phyloP scores from a whole-genome alignment of 2,888 invertebrate genomes.

The Formica aserva region DNA sequence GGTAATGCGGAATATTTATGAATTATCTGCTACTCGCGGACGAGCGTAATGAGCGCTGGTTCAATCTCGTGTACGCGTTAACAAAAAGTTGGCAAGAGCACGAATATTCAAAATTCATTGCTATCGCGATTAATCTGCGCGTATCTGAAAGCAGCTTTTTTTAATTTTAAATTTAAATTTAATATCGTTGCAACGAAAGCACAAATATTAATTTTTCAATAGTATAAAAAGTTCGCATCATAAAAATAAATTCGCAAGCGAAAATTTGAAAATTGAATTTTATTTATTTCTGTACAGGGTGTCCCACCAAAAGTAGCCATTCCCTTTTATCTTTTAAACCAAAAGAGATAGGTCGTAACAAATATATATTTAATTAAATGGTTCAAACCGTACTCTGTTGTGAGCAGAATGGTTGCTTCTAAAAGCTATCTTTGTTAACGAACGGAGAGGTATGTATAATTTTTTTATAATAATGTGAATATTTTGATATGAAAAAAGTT shows the following conservation, averaged over 20 bases:
- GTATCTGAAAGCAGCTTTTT: background rate
- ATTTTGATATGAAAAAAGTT: too few species aligned
- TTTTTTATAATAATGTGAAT: too few species aligned
- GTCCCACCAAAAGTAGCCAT: too few species aligned
- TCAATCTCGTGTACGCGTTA: slow-evolving; percentile 28
- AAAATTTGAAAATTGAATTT: slow-evolving; percentile 8
- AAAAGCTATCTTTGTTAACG: too few species aligned
- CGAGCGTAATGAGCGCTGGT: slow-evolving; percentile 37
- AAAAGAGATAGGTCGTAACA: too few species aligned
- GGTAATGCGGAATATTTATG: slow-evolving; percentile 46
- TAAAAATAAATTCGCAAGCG: background rate
- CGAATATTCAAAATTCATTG: slow-evolving; percentile 9
- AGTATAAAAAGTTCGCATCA: background rate
- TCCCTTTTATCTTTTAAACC: too few species aligned
- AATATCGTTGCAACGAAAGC: background rate
- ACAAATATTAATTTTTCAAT: slow-evolving; percentile 1
- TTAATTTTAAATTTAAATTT: slow-evolving; percentile 13
- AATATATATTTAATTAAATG: too few species aligned
- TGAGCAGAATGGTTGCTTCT: too few species aligned
- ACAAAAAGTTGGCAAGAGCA: slow-evolving; percentile 20
- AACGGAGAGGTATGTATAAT: too few species aligned
- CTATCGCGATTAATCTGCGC: slow-evolving; percentile 9
- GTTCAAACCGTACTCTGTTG: too few species aligned
- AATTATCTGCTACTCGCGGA: slow-evolving; percentile 33
- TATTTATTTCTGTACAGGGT: background rate